Percentiles rank a stretch among this genome's conserved stretches.
Conservation (phyloP, 2,888 invertebrate species). For the Aleiodes leptofemur region DNA sequence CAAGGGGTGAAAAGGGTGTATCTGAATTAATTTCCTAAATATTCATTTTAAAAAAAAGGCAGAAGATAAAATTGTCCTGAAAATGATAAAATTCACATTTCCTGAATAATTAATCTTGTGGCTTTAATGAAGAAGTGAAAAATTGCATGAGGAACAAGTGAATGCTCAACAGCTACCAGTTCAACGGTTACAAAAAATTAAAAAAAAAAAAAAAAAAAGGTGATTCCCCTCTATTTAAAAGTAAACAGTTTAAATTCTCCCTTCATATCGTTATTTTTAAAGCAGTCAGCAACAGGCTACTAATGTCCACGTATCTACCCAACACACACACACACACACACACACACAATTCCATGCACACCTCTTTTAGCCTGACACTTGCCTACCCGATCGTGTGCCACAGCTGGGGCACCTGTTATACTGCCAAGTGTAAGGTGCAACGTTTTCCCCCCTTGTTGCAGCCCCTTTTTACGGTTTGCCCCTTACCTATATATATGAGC, state of each 20-base stretch:
- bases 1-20: too few species aligned
- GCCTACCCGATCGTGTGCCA: slow-evolving; percentile 62
- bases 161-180: background rate
- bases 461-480: slow-evolving; percentile 44
- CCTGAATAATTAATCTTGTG: too few species aligned
- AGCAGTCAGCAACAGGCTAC: slow-evolving; percentile 60
- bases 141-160: too few species aligned
- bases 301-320: slow-evolving; percentile 62
- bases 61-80: too few species aligned
- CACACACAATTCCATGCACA: background rate
- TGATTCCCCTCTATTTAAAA: background rate
- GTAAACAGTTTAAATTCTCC: slow-evolving; percentile 16
- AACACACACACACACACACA: background rate
- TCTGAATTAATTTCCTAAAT: too few species aligned
- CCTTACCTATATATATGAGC: slow-evolving; percentile 13
- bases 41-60: too few species aligned
- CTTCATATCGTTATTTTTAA: background rate
- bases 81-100: too few species aligned
- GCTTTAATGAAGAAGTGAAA: too few species aligned
- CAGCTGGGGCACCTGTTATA: slow-evolving; percentile 72
- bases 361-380: slow-evolving; percentile 46
- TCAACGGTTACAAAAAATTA: background rate
- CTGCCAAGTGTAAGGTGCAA: slow-evolving; percentile 67
- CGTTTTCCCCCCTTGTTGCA: slow-evolving; percentile 51
- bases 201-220: background rate